Percentiles rank a stretch among this genome's conserved stretches.
phyloP scores from a whole-genome alignment of 1,140 invertebrate species.

The Lerema accius region DNA sequence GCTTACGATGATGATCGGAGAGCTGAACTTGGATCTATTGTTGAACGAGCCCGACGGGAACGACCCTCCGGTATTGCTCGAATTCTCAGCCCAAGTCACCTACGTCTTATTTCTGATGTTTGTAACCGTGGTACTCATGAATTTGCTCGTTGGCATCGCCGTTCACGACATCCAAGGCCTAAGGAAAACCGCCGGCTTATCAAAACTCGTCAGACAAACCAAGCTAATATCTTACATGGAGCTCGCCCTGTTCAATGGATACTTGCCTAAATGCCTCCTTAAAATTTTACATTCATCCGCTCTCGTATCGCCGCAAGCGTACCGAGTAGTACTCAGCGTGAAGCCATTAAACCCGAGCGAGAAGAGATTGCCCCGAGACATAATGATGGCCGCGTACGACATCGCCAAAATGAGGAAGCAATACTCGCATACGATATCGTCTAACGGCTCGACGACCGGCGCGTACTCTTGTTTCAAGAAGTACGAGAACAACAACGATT shows the following conservation, averaged over 20 bases:
- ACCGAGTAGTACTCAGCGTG: conserved; percentile 89
- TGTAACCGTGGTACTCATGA: conserved; percentile 88
- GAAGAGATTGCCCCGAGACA: conserved; percentile 89
- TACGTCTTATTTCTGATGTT: conserved; percentile 86
- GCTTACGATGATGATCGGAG: conserved; percentile 95
- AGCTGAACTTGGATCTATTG: conserved; percentile 86
- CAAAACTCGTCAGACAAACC: conserved; percentile 86
- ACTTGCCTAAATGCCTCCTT: conserved; percentile 87
- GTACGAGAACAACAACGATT: conserved; percentile 85
- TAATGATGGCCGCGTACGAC: conserved; percentile 89
- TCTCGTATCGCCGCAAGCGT: conserved; percentile 89
- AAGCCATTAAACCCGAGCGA: conserved; percentile 91
- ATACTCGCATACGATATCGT: conserved; percentile 86
- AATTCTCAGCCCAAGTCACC: conserved; percentile 85
- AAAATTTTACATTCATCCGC: conserved; percentile 89
- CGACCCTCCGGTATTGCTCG: conserved; percentile 68
- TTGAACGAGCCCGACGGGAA: conserved; percentile 82
- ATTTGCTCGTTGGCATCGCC: conserved; percentile 86
- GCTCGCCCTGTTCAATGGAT: conserved; percentile 84
- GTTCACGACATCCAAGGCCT: conserved; percentile 88
- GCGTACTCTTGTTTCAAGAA: conserved; percentile 84
- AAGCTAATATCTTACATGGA: conserved; percentile 87
- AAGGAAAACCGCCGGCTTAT: conserved; percentile 87
- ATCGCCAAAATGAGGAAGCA: conserved; percentile 88
- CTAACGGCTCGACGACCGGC: conserved; percentile 83